Percentiles rank a stretch among this genome's conserved stretches.
These are phyloP conservation scores for Nematostella vectensis DNA, from an alignment of 92 coral and sea anemone species.

Conservation along the genomic window DNA sequence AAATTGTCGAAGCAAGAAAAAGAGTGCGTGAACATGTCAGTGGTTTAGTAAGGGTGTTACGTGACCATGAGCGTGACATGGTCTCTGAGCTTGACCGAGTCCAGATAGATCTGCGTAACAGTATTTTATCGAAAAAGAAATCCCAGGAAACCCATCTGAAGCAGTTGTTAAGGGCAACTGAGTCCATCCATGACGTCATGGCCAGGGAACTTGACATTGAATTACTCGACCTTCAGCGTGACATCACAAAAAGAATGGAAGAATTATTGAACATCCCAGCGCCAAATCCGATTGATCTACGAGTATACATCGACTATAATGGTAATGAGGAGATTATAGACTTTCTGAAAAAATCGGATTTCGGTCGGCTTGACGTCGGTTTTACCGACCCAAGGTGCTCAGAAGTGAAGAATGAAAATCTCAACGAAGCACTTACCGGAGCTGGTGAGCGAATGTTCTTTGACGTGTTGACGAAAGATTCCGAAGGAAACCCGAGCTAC, in stretches of 20 bases:
- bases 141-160: slow-evolving; percentile 36
- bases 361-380: slow-evolving; percentile 52
- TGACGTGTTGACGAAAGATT: slow-evolving; percentile 56
- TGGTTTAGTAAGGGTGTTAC: slow-evolving; percentile 28
- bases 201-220: slow-evolving; percentile 55
- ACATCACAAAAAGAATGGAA: slow-evolving; percentile 34
- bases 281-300: slow-evolving; percentile 9
- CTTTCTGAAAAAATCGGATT: slow-evolving; percentile 36
- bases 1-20: slow-evolving; percentile 43
- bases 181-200: slow-evolving; percentile 41
- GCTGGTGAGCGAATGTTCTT: slow-evolving; percentile 61
- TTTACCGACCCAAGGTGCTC: slow-evolving; percentile 48
- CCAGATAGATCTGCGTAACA: slow-evolving; percentile 46
- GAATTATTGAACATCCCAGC: slow-evolving; percentile 32
- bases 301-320: slow-evolving; percentile 46
- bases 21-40: slow-evolving; percentile 45
- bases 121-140: slow-evolving; percentile 21
- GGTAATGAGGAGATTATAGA: slow-evolving; percentile 39
- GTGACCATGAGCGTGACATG: slow-evolving; percentile 59
- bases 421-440: slow-evolving; percentile 16
- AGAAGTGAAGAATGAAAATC: slow-evolving; percentile 16
- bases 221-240: slow-evolving; percentile 44
- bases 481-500: slow-evolving; percentile 53
- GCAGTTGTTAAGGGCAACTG: slow-evolving; percentile 50
- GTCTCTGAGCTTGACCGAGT: slow-evolving; percentile 43